Percentiles rank a stretch among this genome's conserved stretches.
These are phyloP conservation scores for Mirza zaza DNA, from an alignment of 2,113 vertebrate genomes.

Conservation along the genomic window DNA sequence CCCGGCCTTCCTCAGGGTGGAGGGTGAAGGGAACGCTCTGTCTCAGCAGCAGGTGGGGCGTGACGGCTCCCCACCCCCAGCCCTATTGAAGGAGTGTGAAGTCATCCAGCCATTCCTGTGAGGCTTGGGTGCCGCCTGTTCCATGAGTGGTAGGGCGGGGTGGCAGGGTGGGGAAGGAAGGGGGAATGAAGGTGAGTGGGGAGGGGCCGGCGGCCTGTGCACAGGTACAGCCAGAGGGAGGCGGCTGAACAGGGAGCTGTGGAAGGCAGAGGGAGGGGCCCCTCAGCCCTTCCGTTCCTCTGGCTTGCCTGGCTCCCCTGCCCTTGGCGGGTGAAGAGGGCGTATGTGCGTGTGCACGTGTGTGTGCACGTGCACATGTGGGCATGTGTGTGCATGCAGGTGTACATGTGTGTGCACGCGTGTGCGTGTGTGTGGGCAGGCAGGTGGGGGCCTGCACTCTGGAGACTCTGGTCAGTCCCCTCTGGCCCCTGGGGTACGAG, in stretches of 20 bases:
- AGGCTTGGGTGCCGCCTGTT: not conserved
- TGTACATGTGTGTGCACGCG: no score
- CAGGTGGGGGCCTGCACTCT: not conserved
- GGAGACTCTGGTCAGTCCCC: not conserved
- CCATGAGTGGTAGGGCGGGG: not conserved
- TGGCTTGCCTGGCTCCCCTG: not conserved
- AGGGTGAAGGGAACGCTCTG: not conserved
- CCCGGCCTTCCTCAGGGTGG: not conserved
- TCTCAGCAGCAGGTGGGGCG: not conserved
- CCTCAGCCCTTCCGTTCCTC: not conserved
- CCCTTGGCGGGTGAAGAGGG: not conserved
- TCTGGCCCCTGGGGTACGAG: not conserved
- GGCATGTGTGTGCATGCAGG: accelerated
- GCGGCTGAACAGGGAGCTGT: not conserved
- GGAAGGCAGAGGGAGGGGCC: not conserved
- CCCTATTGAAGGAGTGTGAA: not conserved
- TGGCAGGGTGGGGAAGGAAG: not conserved
- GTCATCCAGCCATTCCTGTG: not conserved
- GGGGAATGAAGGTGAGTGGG: not conserved
- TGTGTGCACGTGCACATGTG: not conserved
- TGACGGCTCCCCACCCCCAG: not conserved
- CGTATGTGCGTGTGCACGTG: not conserved
- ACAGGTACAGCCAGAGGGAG: not conserved
- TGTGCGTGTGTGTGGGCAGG: not conserved
- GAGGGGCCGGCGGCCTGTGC: not conserved